Percentiles rank a stretch among this genome's conserved stretches.
Evolutionary conservation across 2,797 vertebrate genomes (phyloP).

Genomic region (Etheostoma nigrum): DNA sequence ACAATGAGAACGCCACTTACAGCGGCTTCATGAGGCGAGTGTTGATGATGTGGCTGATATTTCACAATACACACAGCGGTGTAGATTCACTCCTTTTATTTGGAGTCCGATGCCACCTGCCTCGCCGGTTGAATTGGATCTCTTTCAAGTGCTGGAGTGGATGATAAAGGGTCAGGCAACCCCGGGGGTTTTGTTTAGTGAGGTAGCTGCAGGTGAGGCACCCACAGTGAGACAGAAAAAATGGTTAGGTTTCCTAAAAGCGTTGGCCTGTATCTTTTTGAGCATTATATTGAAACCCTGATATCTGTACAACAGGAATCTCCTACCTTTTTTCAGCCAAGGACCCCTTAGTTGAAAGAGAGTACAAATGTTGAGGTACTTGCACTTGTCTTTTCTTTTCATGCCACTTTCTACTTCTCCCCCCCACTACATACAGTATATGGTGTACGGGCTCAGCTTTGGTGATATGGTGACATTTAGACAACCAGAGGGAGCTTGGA

Average conservation of each 20-base stretch:
- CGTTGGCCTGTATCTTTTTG: neutral
- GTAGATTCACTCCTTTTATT: neutral
- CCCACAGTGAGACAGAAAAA: neutral
- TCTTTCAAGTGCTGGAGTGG: slow-evolving; percentile 21
- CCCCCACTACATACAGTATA: too few relatives aligned
- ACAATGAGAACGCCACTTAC: neutral
- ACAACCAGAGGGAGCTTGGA: too few relatives aligned
- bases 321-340: too few relatives aligned
- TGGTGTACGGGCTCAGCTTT: too few relatives aligned
- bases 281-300: neutral
- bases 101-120: neutral
- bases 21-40: neutral
- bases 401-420: too few relatives aligned
- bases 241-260: neutral
- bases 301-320: neutral
- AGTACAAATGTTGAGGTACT: too few relatives aligned
- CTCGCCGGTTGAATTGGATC: neutral
- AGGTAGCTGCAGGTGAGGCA: neutral
- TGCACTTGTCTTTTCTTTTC: too few relatives aligned
- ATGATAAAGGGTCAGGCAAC: slow-evolving; percentile 10
- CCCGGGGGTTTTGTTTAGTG: neutral
- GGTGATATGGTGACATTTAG: too few relatives aligned
- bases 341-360: too few relatives aligned
- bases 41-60: neutral
- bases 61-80: neutral